phyloP scores from a whole-genome alignment of 2,797 vertebrate genomes.

The Poeciliopsis presidionis region DNA sequence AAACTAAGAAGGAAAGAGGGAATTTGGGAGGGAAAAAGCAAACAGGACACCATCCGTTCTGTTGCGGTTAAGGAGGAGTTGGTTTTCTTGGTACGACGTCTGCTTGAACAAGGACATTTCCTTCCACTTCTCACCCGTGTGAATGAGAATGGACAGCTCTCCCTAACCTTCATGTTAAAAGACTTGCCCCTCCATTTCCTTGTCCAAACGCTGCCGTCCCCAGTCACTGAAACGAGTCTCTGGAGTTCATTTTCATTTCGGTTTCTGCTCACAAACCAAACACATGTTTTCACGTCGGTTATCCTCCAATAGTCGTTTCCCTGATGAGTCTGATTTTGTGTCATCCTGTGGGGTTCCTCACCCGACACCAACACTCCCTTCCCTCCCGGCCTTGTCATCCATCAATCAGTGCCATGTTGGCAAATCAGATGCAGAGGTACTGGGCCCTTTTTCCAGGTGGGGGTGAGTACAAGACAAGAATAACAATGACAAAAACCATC shows the following conservation, averaged over 20 bases:
- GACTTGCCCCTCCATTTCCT: slow-evolving; percentile 25
- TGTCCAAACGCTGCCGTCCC: slow-evolving; percentile 39
- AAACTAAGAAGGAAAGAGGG: slow-evolving; percentile 19
- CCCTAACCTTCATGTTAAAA: slow-evolving; percentile 33
- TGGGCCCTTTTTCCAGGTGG: slow-evolving; percentile 28
- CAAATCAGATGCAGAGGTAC: slow-evolving; percentile 41
- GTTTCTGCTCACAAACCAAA: slow-evolving; percentile 29
- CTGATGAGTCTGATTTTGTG: slow-evolving; percentile 7
- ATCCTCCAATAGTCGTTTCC: neutral
- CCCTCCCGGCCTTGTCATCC: slow-evolving; percentile 21
- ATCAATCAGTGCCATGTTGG: slow-evolving; percentile 45
- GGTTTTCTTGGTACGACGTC: slow-evolving; percentile 34
- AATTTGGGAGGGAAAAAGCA: slow-evolving; percentile 18
- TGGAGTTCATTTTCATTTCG: slow-evolving; percentile 21
- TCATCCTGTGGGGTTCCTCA: slow-evolving; percentile 16
- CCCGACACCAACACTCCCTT: slow-evolving; percentile 7
- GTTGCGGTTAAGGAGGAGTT: slow-evolving; percentile 32
- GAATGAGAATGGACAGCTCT: slow-evolving; percentile 54
- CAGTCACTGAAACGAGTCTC: slow-evolving; percentile 34
- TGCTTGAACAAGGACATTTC: slow-evolving; percentile 48
- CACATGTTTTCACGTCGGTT: slow-evolving; percentile 5
- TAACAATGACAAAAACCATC: slow-evolving; percentile 28
- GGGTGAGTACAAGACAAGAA: slow-evolving; percentile 19
- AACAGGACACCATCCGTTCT: slow-evolving; percentile 36
- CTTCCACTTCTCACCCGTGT: slow-evolving; percentile 26